Evolutionary conservation across 2,113 vertebrate genomes (phyloP), one percentile per base, ranked within the genome.

Genomic region (Bungarus multicinctus): DNA sequence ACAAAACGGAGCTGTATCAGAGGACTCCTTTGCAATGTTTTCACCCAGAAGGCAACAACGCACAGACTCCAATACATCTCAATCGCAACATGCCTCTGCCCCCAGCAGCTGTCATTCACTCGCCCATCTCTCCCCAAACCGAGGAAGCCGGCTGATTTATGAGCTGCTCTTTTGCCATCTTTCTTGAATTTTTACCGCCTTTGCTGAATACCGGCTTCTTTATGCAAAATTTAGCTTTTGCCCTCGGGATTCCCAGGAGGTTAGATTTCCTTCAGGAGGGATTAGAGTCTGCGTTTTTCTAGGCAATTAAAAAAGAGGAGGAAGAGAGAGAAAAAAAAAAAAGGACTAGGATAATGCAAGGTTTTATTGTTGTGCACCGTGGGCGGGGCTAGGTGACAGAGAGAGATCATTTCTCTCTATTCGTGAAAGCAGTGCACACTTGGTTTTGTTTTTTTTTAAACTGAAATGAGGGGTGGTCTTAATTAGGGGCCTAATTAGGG

Each of bases 101-200:
- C 52, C 53, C 6, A 54, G 60, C 60, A 1, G 52, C 91, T 43
- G 89, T 88, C 91, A 58, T 30, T 90, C 14, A 81, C 30, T 43
- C 23, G 60, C 34, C 53, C n/a, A 6, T 45, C 39, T 94, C 53
- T 89, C 58, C 88, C 93, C 88, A 45, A n/a, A 81, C 89, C 0
- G 85, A 85, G 53, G 89, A 92, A 90, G 52, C 50, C 22, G 91
- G 39, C 91, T 92, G 93, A 95, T 93, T 94, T 85, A 93, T 74
- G 47, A 43, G 93, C 69, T 57, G 90, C 88, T 91, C 88, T 93
- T 93, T 89, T 55, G 74, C n/a, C 90, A 64, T 45, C 88, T n/a
- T 55, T 55, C 34, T 85, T 39, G 87, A 23, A 91, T 92, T 45
- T 58, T 14, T 85, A 53, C 11, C 20, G 53, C 87, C n/a, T 64